A percentile compares a stretch with the other conserved stretches of the same genome.
Evolutionary conservation across 2,888 invertebrate species (phyloP).

Genomic region (Protodeltote pygarga): DNA sequence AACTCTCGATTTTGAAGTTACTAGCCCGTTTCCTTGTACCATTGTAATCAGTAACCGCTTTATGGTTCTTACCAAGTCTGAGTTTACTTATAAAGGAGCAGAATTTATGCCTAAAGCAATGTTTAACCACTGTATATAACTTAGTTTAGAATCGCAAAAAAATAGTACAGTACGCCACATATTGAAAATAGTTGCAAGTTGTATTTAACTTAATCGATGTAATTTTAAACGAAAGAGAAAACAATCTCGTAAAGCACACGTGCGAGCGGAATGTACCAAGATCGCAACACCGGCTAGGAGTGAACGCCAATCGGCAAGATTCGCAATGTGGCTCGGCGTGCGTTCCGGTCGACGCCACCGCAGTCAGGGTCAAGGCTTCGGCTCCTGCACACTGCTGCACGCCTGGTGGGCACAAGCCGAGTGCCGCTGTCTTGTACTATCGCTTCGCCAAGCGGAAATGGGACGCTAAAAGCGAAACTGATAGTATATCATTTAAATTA

Average conservation of each 20-base stretch:
- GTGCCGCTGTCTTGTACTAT: conserved; percentile 61
- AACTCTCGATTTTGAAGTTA: conserved; percentile 76
- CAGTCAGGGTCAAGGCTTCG: conserved; percentile 86
- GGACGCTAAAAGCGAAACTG: conserved; percentile 78
- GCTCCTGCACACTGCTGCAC: conserved; percentile 77
- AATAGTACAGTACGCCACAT: background rate
- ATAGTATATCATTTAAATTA: conserved; percentile 60
- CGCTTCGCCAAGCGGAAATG: conserved; percentile 70
- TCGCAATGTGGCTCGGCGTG: conserved; percentile 79
- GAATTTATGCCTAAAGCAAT: conserved; percentile 3
- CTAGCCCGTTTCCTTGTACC: conserved; percentile 54
- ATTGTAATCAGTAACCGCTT: conserved; percentile 5
- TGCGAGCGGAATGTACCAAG: conserved; percentile 79
- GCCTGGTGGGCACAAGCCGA: conserved; percentile 71
- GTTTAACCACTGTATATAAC: background rate
- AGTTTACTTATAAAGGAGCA: conserved; percentile 1
- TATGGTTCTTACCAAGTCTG: conserved; percentile 4
- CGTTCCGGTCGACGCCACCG: conserved; percentile 87
- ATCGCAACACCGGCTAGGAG: conserved; percentile 73
- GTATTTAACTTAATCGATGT: conserved; percentile 55
- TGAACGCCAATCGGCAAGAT: conserved; percentile 77
- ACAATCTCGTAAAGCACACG: conserved; percentile 73
- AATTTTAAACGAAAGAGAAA: conserved; percentile 73
- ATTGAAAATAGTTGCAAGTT: conserved; percentile 30
- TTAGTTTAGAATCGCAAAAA: conserved; percentile 9